Percentiles rank a stretch among this genome's conserved stretches.
Evolutionary conservation across 92 coral and sea anemone genomes (phyloP).

Genomic region (Palythoa grandis): DNA sequence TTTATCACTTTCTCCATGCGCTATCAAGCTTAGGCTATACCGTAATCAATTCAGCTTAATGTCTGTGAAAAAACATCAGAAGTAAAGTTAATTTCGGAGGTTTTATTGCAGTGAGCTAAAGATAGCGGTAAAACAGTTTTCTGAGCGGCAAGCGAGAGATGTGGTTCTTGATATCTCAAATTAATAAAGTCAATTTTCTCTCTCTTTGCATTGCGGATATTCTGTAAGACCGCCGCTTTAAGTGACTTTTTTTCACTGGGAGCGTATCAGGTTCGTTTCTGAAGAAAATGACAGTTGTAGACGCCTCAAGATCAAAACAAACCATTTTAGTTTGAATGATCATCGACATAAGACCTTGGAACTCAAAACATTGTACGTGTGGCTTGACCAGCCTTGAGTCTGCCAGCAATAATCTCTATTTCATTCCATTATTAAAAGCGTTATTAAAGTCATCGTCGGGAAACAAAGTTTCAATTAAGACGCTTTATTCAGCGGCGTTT

Average conservation of each 20-base stretch:
- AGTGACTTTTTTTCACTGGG: slow-evolving; percentile 25
- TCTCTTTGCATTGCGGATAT: slow-evolving; percentile 37
- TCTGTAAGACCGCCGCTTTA: slow-evolving; percentile 31
- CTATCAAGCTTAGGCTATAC: slow-evolving; percentile 6
- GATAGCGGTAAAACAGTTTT: slow-evolving; percentile 43
- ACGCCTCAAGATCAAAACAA: slow-evolving; percentile 33
- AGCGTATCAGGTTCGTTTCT: slow-evolving; percentile 18
- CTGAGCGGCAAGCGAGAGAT: slow-evolving; percentile 43
- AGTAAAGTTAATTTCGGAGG: slow-evolving; percentile 25
- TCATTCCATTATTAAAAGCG: slow-evolving; percentile 72
- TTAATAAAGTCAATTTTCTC: slow-evolving; percentile 35
- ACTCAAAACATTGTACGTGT: slow-evolving; percentile 38
- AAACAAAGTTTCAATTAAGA: slow-evolving; percentile 93
- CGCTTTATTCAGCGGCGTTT: slow-evolving; percentile 73
- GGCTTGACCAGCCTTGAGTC: slow-evolving; percentile 63
- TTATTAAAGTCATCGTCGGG: slow-evolving; percentile 81
- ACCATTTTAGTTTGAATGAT: not conserved
- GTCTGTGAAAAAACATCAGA: slow-evolving; percentile 47
- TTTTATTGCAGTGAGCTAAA: slow-evolving; percentile 31
- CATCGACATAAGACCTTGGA: slow-evolving; percentile 20
- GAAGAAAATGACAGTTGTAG: slow-evolving; percentile 5
- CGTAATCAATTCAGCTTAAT: slow-evolving; percentile 43
- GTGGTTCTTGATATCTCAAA: slow-evolving; percentile 39
- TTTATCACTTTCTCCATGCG: slow-evolving; percentile 30
- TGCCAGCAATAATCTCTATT: slow-evolving; percentile 76